A percentile compares a stretch with the other conserved stretches of the same genome.
Conservation (phyloP, 2,113 vertebrate genomes). For the Anarhynchus alexandrinus region DNA sequence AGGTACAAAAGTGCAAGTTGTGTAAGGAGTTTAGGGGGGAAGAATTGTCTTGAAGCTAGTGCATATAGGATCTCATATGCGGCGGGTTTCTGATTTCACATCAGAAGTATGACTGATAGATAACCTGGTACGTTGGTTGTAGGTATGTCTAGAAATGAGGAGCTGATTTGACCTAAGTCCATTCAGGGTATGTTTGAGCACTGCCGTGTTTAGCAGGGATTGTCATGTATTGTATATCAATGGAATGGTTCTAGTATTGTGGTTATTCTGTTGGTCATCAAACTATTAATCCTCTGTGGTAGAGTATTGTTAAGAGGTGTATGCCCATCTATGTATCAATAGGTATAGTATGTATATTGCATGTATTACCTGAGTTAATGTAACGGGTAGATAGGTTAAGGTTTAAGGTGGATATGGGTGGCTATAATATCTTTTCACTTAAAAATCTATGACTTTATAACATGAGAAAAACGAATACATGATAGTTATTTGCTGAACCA, state of each 20-base stretch:
- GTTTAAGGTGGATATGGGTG: neutral
- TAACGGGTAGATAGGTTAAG: neutral
- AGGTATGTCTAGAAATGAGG: neutral
- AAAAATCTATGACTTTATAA: neutral
- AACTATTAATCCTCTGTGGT: neutral
- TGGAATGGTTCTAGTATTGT: neutral
- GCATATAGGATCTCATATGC: fast-evolving
- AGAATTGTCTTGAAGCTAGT: neutral
- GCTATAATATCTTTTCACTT: neutral
- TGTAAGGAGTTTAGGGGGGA: neutral
- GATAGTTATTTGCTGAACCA: neutral
- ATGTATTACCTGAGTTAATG: neutral
- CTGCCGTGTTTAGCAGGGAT: fast-evolving
- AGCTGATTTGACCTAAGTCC: neutral
- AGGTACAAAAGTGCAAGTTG: neutral
- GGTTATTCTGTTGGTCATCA: neutral
- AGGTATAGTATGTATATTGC: neutral
- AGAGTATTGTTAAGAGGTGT: neutral
- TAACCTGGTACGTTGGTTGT: neutral
- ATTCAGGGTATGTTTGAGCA: neutral
- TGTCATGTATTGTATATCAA: neutral
- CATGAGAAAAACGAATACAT: neutral
- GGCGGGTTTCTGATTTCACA: neutral
- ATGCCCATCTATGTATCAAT: no score
- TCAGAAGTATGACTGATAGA: neutral